Conservation (phyloP, 2,888 invertebrate species). For the Belgica antarctica region DNA sequence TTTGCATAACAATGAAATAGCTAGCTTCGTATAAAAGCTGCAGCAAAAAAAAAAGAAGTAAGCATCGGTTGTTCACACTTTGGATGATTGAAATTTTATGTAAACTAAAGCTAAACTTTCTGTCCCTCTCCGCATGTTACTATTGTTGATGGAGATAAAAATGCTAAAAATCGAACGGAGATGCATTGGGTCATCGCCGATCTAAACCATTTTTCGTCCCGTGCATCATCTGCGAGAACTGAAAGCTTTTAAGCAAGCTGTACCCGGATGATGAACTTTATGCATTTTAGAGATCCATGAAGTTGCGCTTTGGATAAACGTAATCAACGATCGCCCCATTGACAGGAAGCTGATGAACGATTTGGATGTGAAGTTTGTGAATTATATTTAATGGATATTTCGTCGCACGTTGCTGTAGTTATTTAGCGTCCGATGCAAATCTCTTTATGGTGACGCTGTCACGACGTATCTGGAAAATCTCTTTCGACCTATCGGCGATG, state of each 20-base stretch:
- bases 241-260: constrained; percentile 9
- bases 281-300: too few species aligned
- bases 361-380: background rate
- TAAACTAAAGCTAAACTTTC: too few species aligned
- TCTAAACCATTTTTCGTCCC: background rate
- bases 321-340: too few species aligned
- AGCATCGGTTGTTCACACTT: constrained; percentile 12
- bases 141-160: constrained; percentile 4
- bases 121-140: background rate
- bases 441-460: constrained; percentile 11
- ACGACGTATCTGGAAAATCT: background rate
- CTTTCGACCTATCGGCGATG: too few species aligned
- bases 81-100: constrained; percentile 22
- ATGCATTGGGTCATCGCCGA: background rate
- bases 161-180: background rate
- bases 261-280: too few species aligned
- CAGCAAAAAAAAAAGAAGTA: too few species aligned
- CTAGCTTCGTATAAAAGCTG: too few species aligned
- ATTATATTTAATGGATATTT: constrained; percentile 13
- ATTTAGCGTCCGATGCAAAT: background rate
- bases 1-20: background rate
- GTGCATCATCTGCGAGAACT: constrained; percentile 12
- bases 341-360: constrained; percentile 26
- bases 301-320: too few species aligned
- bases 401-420: background rate